Evolutionary conservation across 2,113 vertebrate genomes (phyloP), one percentile per base, ranked within the genome.

Genomic region (Chloropsis hardwickii): DNA sequence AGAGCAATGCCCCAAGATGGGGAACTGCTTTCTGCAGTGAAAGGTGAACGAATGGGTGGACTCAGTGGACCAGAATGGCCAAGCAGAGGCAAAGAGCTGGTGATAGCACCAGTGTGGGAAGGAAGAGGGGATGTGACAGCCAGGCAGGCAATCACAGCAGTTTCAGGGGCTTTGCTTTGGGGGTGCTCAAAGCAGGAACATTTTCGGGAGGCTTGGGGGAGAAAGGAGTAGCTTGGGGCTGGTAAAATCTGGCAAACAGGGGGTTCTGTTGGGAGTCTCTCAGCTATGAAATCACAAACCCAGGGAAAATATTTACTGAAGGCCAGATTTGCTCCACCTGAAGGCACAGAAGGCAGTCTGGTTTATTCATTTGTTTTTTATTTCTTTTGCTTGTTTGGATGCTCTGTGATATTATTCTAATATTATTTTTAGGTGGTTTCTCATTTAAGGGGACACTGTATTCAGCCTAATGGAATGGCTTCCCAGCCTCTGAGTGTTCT

Each of bases 361-460:
- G 11, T 95, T 85, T 73, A 79, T 95, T 91, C 35, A 60, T 84
- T 91, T 40, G 11, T 20, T 86, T 81, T 90, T 82, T 64, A 39
- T 74, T 86, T 76, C 76, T 91, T 92, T 69, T 74, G 27, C 60
- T 91, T 95, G 70, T 95, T 95, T 89, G 83, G 89, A 91, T 89
- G 65, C 62, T 88, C 66, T 94, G 53, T 89, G 84, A 61, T 91
- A 90, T 53, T 90, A 87, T 85, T 90, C 50, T 84, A 94, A 4
- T 57, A 67, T 54, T 61, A 65, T 76, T 94, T 88, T 77, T 65
- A 87, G 90, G 54, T 35, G 37, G 31, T 88, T 94, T 93, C 54
- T 81, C 28, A 56, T 78, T 76, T 85, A 72, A 84, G 47, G 23
- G 73, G 76, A 66, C 31, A 17, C 8, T 66, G 35, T 27, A 51